Percentiles rank a stretch among this genome's conserved stretches.
phyloP scores from a whole-genome alignment of 2,797 vertebrate species.

The Megaceryle alcyon region DNA sequence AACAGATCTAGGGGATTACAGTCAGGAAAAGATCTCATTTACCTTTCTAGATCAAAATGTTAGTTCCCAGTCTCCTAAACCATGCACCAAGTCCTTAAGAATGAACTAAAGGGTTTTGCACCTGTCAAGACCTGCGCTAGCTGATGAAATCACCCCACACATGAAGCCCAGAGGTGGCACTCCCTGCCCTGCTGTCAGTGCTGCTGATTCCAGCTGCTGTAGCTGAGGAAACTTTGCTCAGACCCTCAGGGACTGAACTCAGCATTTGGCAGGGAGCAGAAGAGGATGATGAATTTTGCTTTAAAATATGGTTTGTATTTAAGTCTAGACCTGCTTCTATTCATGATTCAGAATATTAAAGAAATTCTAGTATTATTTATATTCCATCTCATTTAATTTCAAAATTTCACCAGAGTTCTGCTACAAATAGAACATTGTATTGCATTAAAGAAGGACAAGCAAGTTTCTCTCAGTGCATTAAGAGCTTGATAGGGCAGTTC shows the following conservation, averaged over 20 bases:
- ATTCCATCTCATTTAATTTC: background rate
- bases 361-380: background rate
- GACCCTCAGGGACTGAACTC: background rate
- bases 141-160: background rate
- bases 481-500: background rate
- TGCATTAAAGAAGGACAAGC: background rate
- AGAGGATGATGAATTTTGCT: background rate
- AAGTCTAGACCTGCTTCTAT: slow-evolving; percentile 1
- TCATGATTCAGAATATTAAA: background rate
- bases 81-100: background rate
- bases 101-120: background rate
- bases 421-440: background rate
- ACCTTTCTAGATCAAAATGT: background rate
- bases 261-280: background rate
- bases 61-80: background rate
- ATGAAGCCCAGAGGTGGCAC: background rate
- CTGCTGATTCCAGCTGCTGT: background rate
- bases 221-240: background rate
- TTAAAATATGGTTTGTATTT: background rate
- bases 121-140: slow-evolving; percentile 20
- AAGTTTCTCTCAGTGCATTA: background rate
- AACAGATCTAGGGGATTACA: background rate
- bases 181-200: background rate
- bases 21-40: background rate
- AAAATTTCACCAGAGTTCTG: background rate